Evolutionary conservation across 2,888 invertebrate genomes (phyloP), one percentile per base, ranked within the genome.

Genomic region (Agonopterix subpropinquella): DNA sequence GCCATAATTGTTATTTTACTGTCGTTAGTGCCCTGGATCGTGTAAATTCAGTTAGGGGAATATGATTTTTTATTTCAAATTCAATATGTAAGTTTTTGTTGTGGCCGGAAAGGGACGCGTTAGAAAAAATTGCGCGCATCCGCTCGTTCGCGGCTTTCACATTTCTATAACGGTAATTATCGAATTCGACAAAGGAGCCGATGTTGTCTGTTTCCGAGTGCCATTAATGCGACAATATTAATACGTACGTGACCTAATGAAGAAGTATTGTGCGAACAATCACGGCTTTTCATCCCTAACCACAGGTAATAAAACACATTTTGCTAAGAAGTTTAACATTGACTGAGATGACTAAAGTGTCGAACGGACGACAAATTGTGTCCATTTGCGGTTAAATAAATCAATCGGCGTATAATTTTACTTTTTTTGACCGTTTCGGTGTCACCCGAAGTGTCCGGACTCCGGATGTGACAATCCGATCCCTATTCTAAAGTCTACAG

Each of bases 31-130:
- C 73, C 77, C 68, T 60, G 71, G 68, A 73, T 82, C 78, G 86
- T 77, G 85, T 83, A 78, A 87, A 87, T 85, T 87, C 82, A 82
- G 86, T 86, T 87, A 87, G 81, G 82, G 80, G 68, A 53, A 71
- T 74, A 74, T 67, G 72, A 73, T 78, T 79, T 77, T 67, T 64
- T 66, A 61, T 73, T 77, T 77, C 66, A 75, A 77, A 78, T 80
- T 83, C 76, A 79, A 81, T 80, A 77, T 73, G 67, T 59, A 61
- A 57, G 56, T 66, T 76, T 74, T 69, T 73, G 73, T 74, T 68
- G 56, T 58, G 62, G 64, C 78, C 74, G 87, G 87, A 87, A 85
- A 65, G 75, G 80, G 82, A 77, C 77, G 77, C 70, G 85, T 84
- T 80, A 77, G 80, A 77, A 80, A 70, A 87, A 85, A 86, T 80